phyloP scores from a whole-genome alignment of 2,888 invertebrate species.

The Plagodis pulveraria region DNA sequence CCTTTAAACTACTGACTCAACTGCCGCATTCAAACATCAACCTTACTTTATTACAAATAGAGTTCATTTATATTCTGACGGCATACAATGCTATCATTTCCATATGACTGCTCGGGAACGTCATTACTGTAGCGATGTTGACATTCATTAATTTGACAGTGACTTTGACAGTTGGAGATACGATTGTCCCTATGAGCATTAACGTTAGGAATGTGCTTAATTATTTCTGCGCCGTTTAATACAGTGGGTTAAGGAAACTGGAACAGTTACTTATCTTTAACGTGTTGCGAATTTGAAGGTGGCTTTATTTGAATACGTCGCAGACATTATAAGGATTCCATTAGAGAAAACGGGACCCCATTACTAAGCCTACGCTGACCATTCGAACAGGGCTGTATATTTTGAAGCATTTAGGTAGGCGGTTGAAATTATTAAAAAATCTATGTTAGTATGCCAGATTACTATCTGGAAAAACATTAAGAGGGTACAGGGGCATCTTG shows the following conservation, averaged over 20 bases:
- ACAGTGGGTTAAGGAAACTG: constrained; percentile 22
- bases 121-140: constrained; percentile 66
- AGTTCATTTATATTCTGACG: constrained; percentile 35
- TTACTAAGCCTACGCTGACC: too few relatives aligned
- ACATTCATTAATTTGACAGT: constrained; percentile 73
- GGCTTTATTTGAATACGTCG: not conserved
- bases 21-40: constrained; percentile 12
- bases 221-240: constrained; percentile 72
- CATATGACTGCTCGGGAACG: constrained; percentile 59
- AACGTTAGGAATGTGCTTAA: constrained; percentile 55
- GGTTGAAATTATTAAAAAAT: too few relatives aligned
- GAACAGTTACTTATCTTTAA: constrained; percentile 12
- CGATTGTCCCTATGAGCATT: constrained; percentile 57
- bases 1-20: constrained; percentile 38
- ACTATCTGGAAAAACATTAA: too few relatives aligned
- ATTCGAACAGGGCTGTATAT: too few relatives aligned
- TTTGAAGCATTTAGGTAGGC: too few relatives aligned
- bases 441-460: too few relatives aligned
- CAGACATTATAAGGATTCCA: too few relatives aligned
- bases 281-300: not conserved
- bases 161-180: constrained; percentile 70
- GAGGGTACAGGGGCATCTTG: too few relatives aligned
- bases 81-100: constrained; percentile 66
- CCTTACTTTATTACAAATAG: constrained; percentile 25
- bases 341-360: too few relatives aligned